Percentiles rank a stretch among this genome's conserved stretches.
These are phyloP conservation scores for Myiotriccus ornatus DNA, from an alignment of 2,797 vertebrate species.

Conservation along the genomic window DNA sequence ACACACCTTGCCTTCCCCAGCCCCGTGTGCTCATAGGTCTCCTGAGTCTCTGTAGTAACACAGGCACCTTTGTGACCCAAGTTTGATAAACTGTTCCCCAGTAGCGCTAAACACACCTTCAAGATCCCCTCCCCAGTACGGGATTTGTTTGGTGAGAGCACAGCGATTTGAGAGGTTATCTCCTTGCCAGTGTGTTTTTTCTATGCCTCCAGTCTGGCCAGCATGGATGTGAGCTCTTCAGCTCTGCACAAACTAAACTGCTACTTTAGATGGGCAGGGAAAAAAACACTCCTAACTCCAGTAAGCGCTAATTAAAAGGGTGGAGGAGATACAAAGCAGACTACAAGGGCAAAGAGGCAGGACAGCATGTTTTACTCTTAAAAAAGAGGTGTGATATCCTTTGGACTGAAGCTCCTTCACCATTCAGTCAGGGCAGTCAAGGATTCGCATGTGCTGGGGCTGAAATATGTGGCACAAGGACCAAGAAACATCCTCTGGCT, in stretches of 20 bases:
- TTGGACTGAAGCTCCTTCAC: neutral
- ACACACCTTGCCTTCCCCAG: neutral
- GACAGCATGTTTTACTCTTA: neutral
- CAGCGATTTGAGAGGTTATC: neutral
- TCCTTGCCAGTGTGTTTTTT: neutral
- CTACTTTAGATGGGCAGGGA: neutral
- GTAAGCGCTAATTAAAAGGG: neutral
- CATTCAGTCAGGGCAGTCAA: neutral
- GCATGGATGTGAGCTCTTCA: fast-evolving
- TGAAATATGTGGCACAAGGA: neutral
- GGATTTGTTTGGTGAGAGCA: neutral
- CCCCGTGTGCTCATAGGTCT: neutral
- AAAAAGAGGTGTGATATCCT: neutral
- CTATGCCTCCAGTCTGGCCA: neutral
- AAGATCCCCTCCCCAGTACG: neutral
- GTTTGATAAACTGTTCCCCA: neutral
- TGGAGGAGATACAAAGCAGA: neutral
- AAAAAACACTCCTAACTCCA: neutral
- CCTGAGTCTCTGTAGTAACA: neutral
- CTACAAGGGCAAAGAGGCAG: neutral
- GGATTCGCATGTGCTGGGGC: neutral
- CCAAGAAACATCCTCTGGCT: neutral
- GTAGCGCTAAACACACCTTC: neutral
- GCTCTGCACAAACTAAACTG: neutral
- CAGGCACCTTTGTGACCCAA: neutral